Percentiles rank a stretch among this genome's conserved stretches.
Evolutionary conservation across 2,797 vertebrate genomes (phyloP).

Genomic region (Prunella strophiata): DNA sequence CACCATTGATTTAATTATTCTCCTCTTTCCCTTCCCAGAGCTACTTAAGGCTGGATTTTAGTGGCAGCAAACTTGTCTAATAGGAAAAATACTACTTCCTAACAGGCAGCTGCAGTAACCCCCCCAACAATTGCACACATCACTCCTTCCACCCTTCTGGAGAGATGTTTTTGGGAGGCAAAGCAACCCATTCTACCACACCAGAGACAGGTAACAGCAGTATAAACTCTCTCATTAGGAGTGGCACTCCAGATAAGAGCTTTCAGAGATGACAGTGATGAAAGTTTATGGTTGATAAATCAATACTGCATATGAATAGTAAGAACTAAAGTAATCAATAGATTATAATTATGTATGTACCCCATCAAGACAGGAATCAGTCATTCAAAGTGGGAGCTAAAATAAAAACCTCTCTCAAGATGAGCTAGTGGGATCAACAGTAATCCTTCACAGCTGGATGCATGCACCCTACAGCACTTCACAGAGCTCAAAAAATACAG

Average conservation of each 20-base stretch:
- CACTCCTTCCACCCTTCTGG: background rate
- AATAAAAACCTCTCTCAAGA: background rate
- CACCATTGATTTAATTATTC: background rate
- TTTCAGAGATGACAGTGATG: background rate
- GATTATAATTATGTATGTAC: background rate
- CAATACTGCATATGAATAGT: background rate
- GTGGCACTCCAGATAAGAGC: background rate
- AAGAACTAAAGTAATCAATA: background rate
- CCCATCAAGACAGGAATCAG: background rate
- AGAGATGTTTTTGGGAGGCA: background rate
- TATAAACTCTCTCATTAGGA: background rate
- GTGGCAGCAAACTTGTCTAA: background rate
- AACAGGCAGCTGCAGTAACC: background rate
- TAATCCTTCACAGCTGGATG: constrained; percentile 3
- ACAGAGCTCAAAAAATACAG: background rate
- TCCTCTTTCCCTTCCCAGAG: background rate
- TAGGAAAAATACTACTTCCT: background rate
- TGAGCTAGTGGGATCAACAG: background rate
- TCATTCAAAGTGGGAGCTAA: background rate
- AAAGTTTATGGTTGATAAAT: background rate
- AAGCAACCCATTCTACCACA: background rate
- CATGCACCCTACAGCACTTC: background rate
- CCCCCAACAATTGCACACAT: background rate
- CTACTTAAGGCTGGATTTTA: background rate
- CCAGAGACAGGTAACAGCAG: background rate